Conservation (phyloP, 2,113 vertebrate species). For the Bufo bufo region DNA sequence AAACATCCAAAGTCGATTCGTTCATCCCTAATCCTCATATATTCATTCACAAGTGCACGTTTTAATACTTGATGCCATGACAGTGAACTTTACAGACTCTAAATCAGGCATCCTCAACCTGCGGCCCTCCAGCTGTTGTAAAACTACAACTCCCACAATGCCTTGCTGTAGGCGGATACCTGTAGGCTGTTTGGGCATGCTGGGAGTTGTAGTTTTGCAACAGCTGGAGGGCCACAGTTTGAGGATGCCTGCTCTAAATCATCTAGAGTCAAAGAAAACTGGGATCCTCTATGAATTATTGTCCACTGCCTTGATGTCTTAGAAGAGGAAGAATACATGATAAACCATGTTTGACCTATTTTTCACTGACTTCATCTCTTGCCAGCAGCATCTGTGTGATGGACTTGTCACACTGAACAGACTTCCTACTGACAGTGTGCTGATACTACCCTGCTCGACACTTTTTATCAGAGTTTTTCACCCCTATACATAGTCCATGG, state of each 20-base stretch:
- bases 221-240: too few species aligned
- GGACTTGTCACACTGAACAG: background rate
- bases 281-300: background rate
- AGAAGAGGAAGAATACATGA: background rate
- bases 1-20: too few species aligned
- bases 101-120: too few species aligned
- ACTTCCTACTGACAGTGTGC: slow-evolving; percentile 5
- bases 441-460: background rate
- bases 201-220: too few species aligned
- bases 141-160: too few species aligned
- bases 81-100: too few species aligned
- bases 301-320: background rate
- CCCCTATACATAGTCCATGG: slow-evolving; percentile 2
- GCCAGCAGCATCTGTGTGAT: background rate
- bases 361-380: background rate
- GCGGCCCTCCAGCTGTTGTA: too few species aligned
- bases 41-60: too few species aligned
- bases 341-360: slow-evolving; percentile 10
- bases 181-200: too few species aligned
- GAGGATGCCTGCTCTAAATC: background rate
- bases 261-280: background rate
- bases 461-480: slow-evolving; percentile 31
- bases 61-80: too few species aligned
- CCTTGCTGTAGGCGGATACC: too few species aligned
- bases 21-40: too few species aligned